Evolutionary conservation across 2,888 invertebrate genomes (phyloP).

Genomic region (Morpho deidamia): DNA sequence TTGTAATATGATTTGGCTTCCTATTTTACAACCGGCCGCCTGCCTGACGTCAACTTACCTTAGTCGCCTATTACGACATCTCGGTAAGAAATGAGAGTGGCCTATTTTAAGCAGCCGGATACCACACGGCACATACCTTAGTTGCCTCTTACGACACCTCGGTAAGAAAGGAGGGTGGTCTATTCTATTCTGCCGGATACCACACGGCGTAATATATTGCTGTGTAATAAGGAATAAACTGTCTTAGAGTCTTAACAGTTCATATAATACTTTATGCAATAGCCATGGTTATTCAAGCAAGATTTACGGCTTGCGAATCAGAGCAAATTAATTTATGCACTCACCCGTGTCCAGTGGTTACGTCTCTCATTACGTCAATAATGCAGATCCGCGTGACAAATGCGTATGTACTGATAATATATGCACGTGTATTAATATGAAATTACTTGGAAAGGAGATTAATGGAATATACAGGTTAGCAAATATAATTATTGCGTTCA

Average conservation of each 20-base stretch:
- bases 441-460: conserved; percentile 1
- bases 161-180: too few relatives aligned
- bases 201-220: too few relatives aligned
- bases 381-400: conserved; percentile 15
- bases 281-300: conserved; percentile 19
- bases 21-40: too few relatives aligned
- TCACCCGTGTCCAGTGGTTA: conserved; percentile 36
- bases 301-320: conserved; percentile 40
- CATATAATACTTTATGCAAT: conserved; percentile 3
- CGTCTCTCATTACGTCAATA: conserved; percentile 42
- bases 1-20: too few relatives aligned
- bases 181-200: too few relatives aligned
- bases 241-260: neutral
- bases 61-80: too few relatives aligned
- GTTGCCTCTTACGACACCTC: too few relatives aligned
- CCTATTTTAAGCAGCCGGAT: too few relatives aligned
- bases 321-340: conserved; percentile 45
- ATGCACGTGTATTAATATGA: conserved; percentile 2
- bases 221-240: too few relatives aligned
- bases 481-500: neutral
- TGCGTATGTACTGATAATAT: conserved; percentile 1
- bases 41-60: too few relatives aligned
- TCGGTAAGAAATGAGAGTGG: too few relatives aligned
- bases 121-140: too few relatives aligned
- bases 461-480: neutral